These are phyloP conservation scores for Malurus leucopterus DNA, from an alignment of 2,797 vertebrate genomes.

Conservation along the genomic window DNA sequence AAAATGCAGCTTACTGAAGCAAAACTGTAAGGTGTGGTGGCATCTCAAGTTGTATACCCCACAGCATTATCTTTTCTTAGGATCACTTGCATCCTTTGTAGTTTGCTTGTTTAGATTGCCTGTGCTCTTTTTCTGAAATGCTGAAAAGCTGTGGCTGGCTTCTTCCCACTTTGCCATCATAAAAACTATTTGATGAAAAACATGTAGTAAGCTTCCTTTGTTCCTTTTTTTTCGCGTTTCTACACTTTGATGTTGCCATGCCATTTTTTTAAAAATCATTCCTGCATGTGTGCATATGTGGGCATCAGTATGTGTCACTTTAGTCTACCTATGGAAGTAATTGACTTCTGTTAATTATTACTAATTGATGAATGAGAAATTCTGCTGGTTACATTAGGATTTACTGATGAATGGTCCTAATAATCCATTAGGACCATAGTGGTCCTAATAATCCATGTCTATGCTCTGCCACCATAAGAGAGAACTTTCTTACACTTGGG, in stretches of 20 bases:
- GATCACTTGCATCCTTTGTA: not conserved
- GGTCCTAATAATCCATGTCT: not conserved
- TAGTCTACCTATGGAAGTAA: not conserved
- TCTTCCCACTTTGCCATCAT: not conserved
- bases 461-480: not conserved
- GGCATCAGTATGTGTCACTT: not conserved
- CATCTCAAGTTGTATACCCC: not conserved
- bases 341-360: not conserved
- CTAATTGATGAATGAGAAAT: not conserved
- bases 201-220: not conserved
- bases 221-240: not conserved
- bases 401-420: not conserved
- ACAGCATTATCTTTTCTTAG: not conserved
- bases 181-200: not conserved
- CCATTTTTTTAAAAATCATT: not conserved
- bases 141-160: not conserved
- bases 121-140: not conserved
- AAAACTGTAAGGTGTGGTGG: not conserved
- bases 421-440: not conserved
- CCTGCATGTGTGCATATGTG: rapidly evolving
- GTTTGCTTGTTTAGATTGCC: not conserved
- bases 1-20: not conserved
- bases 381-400: not conserved
- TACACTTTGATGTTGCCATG: not conserved
- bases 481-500: not conserved